phyloP scores from a whole-genome alignment of 2,797 vertebrate species.

The Enteromius argenteus region DNA sequence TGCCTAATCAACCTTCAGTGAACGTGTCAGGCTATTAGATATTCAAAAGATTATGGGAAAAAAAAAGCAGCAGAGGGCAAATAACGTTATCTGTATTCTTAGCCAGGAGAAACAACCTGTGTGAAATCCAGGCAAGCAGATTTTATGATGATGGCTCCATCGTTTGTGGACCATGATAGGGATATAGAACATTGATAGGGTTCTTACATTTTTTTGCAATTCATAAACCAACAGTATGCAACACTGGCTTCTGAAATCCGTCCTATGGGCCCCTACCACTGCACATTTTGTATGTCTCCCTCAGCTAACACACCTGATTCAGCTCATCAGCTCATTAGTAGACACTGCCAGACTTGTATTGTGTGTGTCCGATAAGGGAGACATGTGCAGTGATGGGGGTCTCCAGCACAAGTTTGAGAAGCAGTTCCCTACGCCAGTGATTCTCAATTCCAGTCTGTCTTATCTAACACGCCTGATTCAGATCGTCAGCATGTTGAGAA shows the following conservation, averaged over 20 bases:
- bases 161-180: background rate
- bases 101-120: slow-evolving; percentile 2
- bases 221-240: background rate
- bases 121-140: background rate
- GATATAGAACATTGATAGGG: background rate
- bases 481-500: background rate
- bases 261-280: background rate
- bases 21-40: slow-evolving; percentile 40
- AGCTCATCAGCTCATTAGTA: background rate
- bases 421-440: background rate
- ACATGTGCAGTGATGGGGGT: background rate
- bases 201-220: background rate
- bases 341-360: background rate
- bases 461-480: background rate
- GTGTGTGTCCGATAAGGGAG: background rate
- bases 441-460: background rate
- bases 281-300: background rate
- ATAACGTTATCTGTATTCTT: slow-evolving; percentile 3
- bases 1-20: slow-evolving; percentile 45
- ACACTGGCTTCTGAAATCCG: background rate
- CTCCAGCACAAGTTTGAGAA: background rate
- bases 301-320: background rate
- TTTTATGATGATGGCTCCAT: too few relatives aligned
- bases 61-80: background rate
- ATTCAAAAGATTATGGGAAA: background rate